A percentile compares a stretch with the other conserved stretches of the same genome.
phyloP scores from a whole-genome alignment of 2,113 vertebrate genomes.

The Cettia cetti region DNA sequence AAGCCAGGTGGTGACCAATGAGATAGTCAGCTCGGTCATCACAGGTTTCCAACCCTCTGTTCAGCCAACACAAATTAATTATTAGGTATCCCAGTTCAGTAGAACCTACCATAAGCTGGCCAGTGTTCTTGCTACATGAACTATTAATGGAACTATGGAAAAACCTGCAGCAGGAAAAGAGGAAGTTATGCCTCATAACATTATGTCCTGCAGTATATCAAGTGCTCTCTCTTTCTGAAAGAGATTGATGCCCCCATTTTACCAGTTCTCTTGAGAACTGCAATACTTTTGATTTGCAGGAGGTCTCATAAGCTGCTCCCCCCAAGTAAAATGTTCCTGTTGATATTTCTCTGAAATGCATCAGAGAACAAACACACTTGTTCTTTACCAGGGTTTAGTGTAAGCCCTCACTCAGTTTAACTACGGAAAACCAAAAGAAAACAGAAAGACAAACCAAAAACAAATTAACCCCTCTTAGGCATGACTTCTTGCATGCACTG shows the following conservation, averaged over 20 bases:
- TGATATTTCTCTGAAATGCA: not conserved
- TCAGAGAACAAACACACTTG: not conserved
- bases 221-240: not conserved
- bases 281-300: not conserved
- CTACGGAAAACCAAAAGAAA: not conserved
- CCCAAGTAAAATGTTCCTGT: not conserved
- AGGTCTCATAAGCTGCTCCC: not conserved
- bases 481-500: not conserved
- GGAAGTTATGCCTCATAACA: not conserved
- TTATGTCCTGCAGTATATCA: not conserved
- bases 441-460: not conserved
- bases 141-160: not conserved
- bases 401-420: not conserved
- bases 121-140: not conserved
- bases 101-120: rapidly evolving
- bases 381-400: not conserved
- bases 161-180: not conserved
- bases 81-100: not conserved
- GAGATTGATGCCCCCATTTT: not conserved
- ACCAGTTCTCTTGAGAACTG: not conserved
- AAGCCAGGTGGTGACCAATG: not conserved
- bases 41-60: not conserved
- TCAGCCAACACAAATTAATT: not conserved
- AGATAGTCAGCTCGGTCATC: not conserved
- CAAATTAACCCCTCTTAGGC: not conserved